Evolutionary conservation across 2,797 vertebrate species (phyloP).

Genomic region (Brachyrhaphis roseni): DNA sequence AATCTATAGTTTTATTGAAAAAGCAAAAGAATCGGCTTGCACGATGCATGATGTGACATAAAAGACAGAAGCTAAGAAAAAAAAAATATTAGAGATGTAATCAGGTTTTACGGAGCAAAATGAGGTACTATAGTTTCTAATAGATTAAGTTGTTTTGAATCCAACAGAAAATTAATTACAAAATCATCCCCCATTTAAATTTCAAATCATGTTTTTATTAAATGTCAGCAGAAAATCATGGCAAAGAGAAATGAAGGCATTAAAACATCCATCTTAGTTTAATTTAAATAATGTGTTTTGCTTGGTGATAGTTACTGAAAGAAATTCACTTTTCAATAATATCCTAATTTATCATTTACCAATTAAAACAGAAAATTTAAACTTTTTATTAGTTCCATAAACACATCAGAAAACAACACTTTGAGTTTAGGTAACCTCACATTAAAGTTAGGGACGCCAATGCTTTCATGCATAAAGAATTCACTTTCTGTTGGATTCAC

Average conservation of each 20-base stretch:
- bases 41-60: not conserved
- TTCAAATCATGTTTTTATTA: too few species aligned
- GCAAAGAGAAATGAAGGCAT: too few species aligned
- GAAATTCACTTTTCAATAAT: too few species aligned
- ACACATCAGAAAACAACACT: not conserved
- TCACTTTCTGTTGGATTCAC: not conserved
- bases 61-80: not conserved
- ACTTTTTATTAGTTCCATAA: not conserved
- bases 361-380: not conserved
- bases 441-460: not conserved
- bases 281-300: too few species aligned
- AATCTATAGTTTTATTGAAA: not conserved
- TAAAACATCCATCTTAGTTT: too few species aligned
- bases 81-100: not conserved
- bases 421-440: not conserved
- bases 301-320: too few species aligned
- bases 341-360: not conserved
- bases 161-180: too few species aligned
- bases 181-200: not conserved
- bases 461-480: not conserved
- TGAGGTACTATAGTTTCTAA: not conserved
- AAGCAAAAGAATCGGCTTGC: too few species aligned
- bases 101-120: not conserved
- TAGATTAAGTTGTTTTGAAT: not conserved
- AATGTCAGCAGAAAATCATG: too few species aligned